phyloP scores from a whole-genome alignment of 1,140 invertebrate genomes.

The Schlechtendalia chinensis region DNA sequence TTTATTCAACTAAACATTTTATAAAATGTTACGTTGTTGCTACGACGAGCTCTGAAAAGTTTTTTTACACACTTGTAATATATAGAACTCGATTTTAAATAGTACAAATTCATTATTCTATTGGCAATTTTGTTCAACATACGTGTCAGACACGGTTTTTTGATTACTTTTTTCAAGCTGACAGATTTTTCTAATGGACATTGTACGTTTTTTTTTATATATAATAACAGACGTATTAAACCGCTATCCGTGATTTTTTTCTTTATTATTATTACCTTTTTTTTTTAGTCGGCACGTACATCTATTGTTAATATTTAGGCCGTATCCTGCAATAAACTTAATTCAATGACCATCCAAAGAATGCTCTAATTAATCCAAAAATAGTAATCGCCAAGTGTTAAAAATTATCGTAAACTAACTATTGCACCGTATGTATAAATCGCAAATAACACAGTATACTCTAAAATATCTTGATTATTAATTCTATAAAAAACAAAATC shows the following conservation, averaged over 20 bases:
- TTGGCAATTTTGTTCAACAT: neutral
- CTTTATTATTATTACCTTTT: conserved; percentile 11
- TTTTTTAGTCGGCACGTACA: conserved; percentile 19
- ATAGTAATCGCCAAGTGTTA: no score
- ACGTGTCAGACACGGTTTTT: conserved; percentile 19
- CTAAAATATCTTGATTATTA: no score
- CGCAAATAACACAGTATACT: no score
- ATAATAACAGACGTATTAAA: conserved; percentile 16
- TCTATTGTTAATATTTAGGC: conserved; percentile 47
- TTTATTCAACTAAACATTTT: neutral
- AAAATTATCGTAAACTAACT: neutral
- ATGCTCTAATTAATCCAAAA: conserved; percentile 26
- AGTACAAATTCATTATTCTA: neutral
- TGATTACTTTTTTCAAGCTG: conserved; percentile 28
- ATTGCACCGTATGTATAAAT: neutral
- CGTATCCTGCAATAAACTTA: conserved; percentile 30
- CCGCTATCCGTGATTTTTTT: conserved; percentile 5
- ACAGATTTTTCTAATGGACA: conserved; percentile 2
- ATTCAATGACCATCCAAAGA: conserved; percentile 8
- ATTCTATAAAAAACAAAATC: no score
- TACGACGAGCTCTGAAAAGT: neutral
- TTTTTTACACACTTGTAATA: neutral
- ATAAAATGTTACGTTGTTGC: neutral
- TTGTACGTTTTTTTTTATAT: conserved; percentile 22
- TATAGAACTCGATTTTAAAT: neutral